These are phyloP conservation scores for Halictus rubicundus DNA, from an alignment of 1,140 invertebrate genomes.

Conservation along the genomic window DNA sequence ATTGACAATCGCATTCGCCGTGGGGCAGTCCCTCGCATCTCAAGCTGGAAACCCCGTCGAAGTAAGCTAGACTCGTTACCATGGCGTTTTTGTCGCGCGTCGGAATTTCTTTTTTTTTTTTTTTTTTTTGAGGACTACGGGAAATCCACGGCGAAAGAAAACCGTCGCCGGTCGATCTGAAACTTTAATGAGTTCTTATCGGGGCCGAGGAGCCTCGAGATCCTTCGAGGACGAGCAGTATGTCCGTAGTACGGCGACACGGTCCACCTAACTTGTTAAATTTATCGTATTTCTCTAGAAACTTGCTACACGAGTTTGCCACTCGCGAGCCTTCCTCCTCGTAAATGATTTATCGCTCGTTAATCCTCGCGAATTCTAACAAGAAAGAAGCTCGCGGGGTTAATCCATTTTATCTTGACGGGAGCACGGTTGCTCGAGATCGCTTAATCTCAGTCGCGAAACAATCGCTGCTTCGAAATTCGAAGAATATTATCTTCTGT, in stretches of 20 bases:
- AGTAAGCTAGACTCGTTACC: neutral
- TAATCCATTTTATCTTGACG: neutral
- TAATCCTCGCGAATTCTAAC: neutral
- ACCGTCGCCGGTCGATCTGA: conserved; percentile 11
- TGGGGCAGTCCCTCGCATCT: neutral
- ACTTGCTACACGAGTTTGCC: neutral
- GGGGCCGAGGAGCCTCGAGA: neutral
- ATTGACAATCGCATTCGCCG: conserved; percentile 3
- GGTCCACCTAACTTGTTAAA: neutral
- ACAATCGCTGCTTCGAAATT: too few species aligned
- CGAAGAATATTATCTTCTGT: too few species aligned
- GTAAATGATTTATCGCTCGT: neutral
- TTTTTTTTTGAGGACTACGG: neutral
- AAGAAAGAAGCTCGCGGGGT: neutral
- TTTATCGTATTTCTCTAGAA: neutral
- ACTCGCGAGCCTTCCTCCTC: neutral
- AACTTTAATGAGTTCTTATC: conserved; percentile 41
- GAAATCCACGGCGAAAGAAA: conserved; percentile 6
- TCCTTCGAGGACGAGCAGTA: neutral
- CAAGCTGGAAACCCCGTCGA: conserved; percentile 8
- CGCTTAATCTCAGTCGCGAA: too few species aligned
- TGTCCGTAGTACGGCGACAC: neutral
- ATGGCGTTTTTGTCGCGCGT: neutral
- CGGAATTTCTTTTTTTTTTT: too few species aligned
- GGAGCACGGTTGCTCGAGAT: neutral